Evolutionary conservation across 2,113 vertebrate species (phyloP), one percentile per base, ranked within the genome.

Genomic region (Hirundichthys speculiger): DNA sequence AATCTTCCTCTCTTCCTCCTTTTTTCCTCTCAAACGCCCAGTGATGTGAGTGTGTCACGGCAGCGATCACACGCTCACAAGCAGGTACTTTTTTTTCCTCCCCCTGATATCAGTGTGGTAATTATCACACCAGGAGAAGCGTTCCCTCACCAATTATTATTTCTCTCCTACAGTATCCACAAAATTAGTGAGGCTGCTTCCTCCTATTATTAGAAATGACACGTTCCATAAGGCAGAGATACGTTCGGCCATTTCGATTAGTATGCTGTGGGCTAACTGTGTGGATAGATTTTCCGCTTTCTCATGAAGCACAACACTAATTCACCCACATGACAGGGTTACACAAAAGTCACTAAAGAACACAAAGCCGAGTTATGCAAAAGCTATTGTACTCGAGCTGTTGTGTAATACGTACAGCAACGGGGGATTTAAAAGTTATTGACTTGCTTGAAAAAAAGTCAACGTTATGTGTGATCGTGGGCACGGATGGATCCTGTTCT

Each of bases 141-240:
- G 73, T 80, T 82, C 69, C 79, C 76, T 79, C 64, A 65, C 55
- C 78, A 75, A 89, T 91, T 79, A 87, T 55, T 73, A 56, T 84
- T 80, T 83, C 71, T 86, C 56, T 69, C 49, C 71, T 51, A 54
- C 61, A 73, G 66, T 77, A 66, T 82, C 63, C 51, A 61, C 73
- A 74, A 72, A 83, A 78, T 81, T 66, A 39, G 43, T 21, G 66
- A 15, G 43, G 59, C 49, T 39, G 41, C 64, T 21, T 55, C 43
- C 52, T 22, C 27, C 57, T 60, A 22, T 82, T 79, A 77, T 64
- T 68, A 68, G 59, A 65, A 42, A 77, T 57, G 71, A 77, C 76
- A 65, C 54, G 77, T 65, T 68, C 45, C 61, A 63, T 43, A 53
- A 40, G 3, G 55, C 47, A 13, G 46, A 54, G 58, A 55, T 72